A percentile compares a stretch with the other conserved stretches of the same genome.
Conservation (phyloP, 2,888 invertebrate species). For the Rambutsinella grinnellia region DNA sequence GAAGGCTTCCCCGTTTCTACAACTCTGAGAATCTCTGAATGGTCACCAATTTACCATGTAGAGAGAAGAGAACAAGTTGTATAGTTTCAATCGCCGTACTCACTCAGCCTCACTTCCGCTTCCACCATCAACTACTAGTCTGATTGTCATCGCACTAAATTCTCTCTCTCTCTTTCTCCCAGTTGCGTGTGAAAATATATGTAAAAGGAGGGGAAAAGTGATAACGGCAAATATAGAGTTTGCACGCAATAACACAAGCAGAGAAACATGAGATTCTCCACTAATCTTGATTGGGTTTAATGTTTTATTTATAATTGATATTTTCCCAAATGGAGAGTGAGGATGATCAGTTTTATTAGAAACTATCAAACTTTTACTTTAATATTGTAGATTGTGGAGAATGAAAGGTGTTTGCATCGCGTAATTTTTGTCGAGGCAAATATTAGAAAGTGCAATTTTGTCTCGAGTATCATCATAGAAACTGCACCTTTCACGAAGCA, state of each 20-base stretch:
- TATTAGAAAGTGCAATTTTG: neutral
- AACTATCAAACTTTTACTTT: neutral
- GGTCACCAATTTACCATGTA: neutral
- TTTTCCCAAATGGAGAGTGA: no score
- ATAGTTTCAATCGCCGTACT: conserved; percentile 42
- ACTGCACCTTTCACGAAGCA: neutral
- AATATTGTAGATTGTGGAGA: neutral
- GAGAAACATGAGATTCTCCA: neutral
- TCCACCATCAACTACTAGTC: conserved; percentile 25
- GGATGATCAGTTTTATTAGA: no score
- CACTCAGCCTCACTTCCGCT: conserved; percentile 50
- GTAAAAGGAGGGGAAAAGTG: conserved; percentile 25
- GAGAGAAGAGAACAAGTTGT: neutral
- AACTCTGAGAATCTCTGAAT: no score
- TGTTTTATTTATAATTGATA: no score
- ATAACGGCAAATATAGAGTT: neutral
- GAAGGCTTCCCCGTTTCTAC: no score
- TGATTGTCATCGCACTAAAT: conserved; percentile 55
- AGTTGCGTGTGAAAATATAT: conserved; percentile 53
- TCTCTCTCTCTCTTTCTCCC: no score
- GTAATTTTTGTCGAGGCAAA: neutral
- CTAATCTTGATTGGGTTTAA: neutral
- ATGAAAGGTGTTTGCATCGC: neutral
- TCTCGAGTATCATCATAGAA: no score
- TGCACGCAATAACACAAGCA: neutral